Evolutionary conservation across 2,797 vertebrate species (phyloP).

Genomic region (Syngnathus acus): DNA sequence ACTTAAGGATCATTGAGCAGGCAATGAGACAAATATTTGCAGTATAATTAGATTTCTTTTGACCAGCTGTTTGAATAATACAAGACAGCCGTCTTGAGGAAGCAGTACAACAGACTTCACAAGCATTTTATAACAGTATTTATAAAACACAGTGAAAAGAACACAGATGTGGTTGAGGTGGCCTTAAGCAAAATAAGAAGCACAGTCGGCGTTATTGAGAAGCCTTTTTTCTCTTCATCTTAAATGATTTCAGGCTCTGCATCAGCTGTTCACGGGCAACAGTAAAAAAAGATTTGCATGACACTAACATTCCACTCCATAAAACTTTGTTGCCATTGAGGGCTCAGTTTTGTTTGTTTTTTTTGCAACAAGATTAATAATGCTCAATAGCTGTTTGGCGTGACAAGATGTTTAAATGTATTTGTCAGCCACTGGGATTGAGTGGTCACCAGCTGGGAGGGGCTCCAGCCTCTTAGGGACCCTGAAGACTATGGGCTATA

Average conservation of each 20-base stretch:
- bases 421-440: neutral
- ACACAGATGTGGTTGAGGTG: neutral
- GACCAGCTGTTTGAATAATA: neutral
- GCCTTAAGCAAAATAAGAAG: neutral
- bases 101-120: neutral
- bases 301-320: neutral
- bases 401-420: slow-evolving; percentile 1
- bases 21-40: slow-evolving; percentile 4
- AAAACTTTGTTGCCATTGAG: neutral
- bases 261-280: neutral
- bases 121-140: neutral
- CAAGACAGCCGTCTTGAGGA: neutral
- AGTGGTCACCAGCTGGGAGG: neutral
- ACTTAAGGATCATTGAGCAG: neutral
- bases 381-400: neutral
- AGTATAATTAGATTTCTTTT: neutral
- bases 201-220: neutral
- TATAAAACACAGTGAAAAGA: neutral
- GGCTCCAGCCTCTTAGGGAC: neutral
- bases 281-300: neutral
- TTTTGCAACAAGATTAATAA: neutral
- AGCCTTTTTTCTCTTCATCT: neutral
- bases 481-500: neutral
- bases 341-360: neutral
- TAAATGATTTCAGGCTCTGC: neutral